Evolutionary conservation across 2,113 vertebrate species (phyloP), one percentile per base, ranked within the genome.

Genomic region (Nesospiza acunhae): DNA sequence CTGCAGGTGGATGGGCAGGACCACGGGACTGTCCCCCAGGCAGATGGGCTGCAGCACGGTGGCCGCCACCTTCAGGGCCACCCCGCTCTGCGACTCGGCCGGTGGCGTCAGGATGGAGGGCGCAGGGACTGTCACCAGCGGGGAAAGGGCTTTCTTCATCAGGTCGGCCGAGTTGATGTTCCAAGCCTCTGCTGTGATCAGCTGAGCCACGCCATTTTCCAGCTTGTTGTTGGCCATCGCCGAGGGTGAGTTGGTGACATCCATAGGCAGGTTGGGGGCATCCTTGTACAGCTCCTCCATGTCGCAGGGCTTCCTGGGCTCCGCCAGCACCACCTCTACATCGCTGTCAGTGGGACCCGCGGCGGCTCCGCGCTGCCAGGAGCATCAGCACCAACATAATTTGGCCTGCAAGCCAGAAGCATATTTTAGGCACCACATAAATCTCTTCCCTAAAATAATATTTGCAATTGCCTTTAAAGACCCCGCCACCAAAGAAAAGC

Each of bases 21-120:
- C 98, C 62, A 99, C 98, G 0, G 99, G 99, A 89, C 98, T 99
- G 74, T 99, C 99, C 64, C 99, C 99, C 33, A 99, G 98, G 94
- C 99, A 99, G 97, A 99, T 98, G 30, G 99, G 99, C 96, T 99
- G 99, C 49, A 99, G 98, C 27, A 99, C 98, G 0, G 99, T 99
- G 60, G 99, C 98, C 2, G 99, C 98, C 50, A 99, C 98, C 96
- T 99, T 99, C 11, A 99, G 97, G 16, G 99, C 98, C 87, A 99
- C 97, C 15, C 98, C 98, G 6, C 98, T 99, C 56, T 99, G 97
- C 2, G 99, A 95, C 41, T 99, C 99, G 0, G 98, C 85, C 0
- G 98, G 98, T 4, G 99, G 98, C 6, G 97, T 98, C 94, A 98
- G 98, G 79, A 98, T 98, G 33, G 98, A 97, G 8, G 99, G 97